Base-by-base conservation (phyloP, 1,140 invertebrate species). In the Listronotus oregonensis region DNA sequence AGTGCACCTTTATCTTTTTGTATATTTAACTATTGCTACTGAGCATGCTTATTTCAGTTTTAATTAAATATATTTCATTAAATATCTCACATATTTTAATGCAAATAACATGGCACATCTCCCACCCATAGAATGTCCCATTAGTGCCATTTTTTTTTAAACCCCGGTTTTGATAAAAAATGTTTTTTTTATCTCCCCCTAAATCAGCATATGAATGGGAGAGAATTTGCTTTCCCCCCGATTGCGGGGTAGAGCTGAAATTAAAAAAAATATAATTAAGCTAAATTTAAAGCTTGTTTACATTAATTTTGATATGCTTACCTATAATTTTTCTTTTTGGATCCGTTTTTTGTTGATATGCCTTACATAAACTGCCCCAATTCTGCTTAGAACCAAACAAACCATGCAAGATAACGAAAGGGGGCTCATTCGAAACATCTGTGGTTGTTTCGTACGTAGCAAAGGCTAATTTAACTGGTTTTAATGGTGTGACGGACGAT, bases 61-160 rank as follows among this genome's bases (percentile, higher is more conserved):
- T n/a, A n/a, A n/a, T n/a, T n/a, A 27, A 27, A 27, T 27, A 27
- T 3, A 27, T 27, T 27, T 3, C 5, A 27, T 27, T 27, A 3
- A 27, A 27, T 27, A 5, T 27, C 68, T 58, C 11, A 70, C 68
- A 52, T 70, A 70, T 71, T 80, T 83, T 12, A 96, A 77, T 39
- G 93, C 89, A 27, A 90, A 82, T 27, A 83, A 83, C 93, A 97
- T 96, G 46, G 89, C 87, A 2, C 89, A 82, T 57, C 92, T 86
- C 12, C 94, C 95, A 14, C 95, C 95, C 91, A 97, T 95, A 62
- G 93, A 94, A 73, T 97, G 94, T 0, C 95, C 95, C 64, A 97
- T 78, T 6, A 96, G 71, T 63, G 86, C 80, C 14, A 86, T 84
- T 78, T 86, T 87, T 78, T 86, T 87, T 0, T 82, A 64, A 6